Conservation (phyloP, 2,797 vertebrate genomes). For the Hydrolagus colliei region DNA sequence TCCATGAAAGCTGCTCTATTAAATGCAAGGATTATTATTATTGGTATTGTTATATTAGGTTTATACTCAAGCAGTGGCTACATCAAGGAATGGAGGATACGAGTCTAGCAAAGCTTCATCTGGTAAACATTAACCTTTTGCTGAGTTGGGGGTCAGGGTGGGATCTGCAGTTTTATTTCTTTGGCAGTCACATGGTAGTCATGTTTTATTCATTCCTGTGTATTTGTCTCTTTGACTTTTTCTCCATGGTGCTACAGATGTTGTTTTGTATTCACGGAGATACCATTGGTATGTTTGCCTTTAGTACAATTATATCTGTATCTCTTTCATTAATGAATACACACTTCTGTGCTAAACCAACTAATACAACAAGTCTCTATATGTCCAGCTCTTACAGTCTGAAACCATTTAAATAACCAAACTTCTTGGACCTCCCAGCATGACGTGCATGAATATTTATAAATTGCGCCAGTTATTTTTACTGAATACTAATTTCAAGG, state of each 20-base stretch:
- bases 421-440: too few relatives aligned
- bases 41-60: too few relatives aligned
- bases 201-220: background rate
- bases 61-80: too few relatives aligned
- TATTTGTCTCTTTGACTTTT: background rate
- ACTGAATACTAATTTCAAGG: too few relatives aligned
- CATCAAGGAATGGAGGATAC: background rate
- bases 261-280: background rate
- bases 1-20: too few relatives aligned
- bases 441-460: too few relatives aligned
- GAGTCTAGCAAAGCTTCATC: background rate
- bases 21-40: too few relatives aligned
- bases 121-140: background rate
- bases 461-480: too few relatives aligned
- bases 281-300: background rate
- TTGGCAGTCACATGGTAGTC: background rate
- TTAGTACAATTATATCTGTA: background rate
- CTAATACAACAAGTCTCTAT: background rate
- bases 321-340: too few relatives aligned
- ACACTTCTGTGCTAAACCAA: background rate
- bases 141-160: background rate
- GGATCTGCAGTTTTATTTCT: background rate
- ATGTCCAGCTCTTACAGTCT: background rate
- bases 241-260: background rate
- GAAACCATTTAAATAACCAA: too few relatives aligned